These are phyloP conservation scores for Corythaixoides concolor DNA, from an alignment of 2,113 vertebrate species.

Conservation along the genomic window DNA sequence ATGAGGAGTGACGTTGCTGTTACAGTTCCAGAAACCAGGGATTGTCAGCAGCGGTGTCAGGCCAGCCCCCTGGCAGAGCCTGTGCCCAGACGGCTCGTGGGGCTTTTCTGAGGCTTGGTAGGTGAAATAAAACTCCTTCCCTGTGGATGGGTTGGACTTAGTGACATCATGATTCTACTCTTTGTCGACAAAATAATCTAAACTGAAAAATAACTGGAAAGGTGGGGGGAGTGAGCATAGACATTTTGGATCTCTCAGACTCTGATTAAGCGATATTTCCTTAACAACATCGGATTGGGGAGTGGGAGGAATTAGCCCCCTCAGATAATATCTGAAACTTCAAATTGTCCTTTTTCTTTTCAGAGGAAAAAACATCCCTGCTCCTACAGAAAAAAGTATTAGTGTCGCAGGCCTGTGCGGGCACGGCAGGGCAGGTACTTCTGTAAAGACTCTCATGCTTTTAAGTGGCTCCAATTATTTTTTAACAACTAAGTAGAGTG, in stretches of 20 bases:
- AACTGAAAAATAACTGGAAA: not conserved
- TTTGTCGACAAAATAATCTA: not conserved
- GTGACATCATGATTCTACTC: not conserved
- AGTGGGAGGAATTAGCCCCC: not conserved
- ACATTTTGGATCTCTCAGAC: not conserved
- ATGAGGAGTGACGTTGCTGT: not conserved
- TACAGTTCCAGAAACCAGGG: not conserved
- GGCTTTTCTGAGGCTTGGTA: not conserved
- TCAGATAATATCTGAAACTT: not conserved
- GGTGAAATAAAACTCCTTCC: not conserved
- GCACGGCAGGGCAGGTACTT: not conserved
- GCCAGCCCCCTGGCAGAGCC: not conserved
- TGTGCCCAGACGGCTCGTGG: fast-evolving
- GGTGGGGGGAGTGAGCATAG: not conserved
- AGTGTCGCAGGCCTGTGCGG: not conserved
- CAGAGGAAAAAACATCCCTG: not conserved
- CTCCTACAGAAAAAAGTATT: not conserved
- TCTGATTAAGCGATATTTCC: not conserved
- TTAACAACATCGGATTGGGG: not conserved
- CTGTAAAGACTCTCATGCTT: slow-evolving; percentile 5
- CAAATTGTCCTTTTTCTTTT: not conserved
- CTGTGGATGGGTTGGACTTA: not conserved
- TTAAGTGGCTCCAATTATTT: slow-evolving; percentile 63
- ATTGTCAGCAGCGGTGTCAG: not conserved
- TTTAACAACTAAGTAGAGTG: slow-evolving; percentile 6